Conservation (phyloP, 2,888 invertebrate genomes). For the Heliconius aoede region DNA sequence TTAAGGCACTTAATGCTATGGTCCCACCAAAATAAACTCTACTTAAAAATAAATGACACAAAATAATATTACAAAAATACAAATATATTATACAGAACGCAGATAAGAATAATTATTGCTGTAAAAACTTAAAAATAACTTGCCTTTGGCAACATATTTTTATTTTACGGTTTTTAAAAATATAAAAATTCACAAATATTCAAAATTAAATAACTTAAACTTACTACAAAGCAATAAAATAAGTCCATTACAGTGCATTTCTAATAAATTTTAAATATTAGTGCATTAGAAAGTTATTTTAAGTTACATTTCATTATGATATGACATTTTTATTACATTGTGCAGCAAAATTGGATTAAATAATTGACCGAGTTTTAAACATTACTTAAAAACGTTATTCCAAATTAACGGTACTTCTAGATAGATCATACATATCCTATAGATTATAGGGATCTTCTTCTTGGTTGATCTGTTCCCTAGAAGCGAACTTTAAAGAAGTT, state of each 20-base stretch:
- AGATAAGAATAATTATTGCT: constrained; percentile 41
- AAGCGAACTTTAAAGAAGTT: too few relatives aligned
- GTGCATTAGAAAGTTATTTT: not conserved
- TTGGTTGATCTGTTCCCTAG: not conserved
- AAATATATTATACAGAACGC: constrained; percentile 40
- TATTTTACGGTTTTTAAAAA: not conserved
- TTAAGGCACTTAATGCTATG: constrained; percentile 81
- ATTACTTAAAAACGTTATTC: not conserved
- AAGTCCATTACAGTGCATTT: constrained; percentile 1
- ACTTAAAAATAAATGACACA: constrained; percentile 57
- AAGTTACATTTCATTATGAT: not conserved
- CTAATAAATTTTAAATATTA: not conserved
- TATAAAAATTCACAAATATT: constrained; percentile 19
- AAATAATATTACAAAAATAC: constrained; percentile 52
- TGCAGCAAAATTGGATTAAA: constrained; percentile 1
- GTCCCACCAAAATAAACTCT: constrained; percentile 71
- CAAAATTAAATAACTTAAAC: not conserved
- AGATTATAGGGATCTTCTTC: too few relatives aligned
- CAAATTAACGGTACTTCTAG: not conserved
- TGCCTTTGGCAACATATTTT: constrained; percentile 35
- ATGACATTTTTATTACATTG: constrained; percentile 10
- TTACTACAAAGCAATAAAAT: constrained; percentile 1
- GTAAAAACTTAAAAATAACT: constrained; percentile 24
- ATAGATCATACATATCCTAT: not conserved
- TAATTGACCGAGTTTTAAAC: not conserved